Evolutionary conservation across 2,797 vertebrate species (phyloP), one percentile per base, ranked within the genome.

Genomic region (Gadopsis bispinosus): DNA sequence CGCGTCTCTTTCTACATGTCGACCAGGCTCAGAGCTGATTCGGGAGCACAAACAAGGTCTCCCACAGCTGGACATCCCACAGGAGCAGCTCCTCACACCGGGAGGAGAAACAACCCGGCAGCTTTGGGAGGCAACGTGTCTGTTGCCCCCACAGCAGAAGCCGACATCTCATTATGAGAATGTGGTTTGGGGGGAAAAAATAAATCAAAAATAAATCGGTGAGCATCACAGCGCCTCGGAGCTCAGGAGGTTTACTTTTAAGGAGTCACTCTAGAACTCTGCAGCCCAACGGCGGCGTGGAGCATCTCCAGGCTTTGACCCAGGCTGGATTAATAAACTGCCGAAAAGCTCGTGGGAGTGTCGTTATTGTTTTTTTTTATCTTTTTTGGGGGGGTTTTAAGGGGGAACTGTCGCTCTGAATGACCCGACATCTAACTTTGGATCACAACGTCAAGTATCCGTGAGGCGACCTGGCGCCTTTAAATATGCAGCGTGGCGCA

Each of bases 401-500:
- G 29, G 8, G 14, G 10, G 12, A 43, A 33, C 0, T 29, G 26
- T 41, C 6, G 1, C 31, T 53, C 7, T 19, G 12, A 31, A 66
- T 60, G 20, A 75, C 45, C 31, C 69, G 20, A 61, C 69, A 10
- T 64, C 41, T 47, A 74, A 87, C 71, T 82, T 83, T 66, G 48
- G 12, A 65, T 73, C 56, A 61, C 55, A 67, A 29, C 54, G 35
- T 62, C 41, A 39, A 65, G 72, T 66, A 67, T 69, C 51, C 51
- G 60, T 50, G 2, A 29, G 31, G 20, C 33, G 47, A 83, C 81
- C 86, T 90, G 84, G 80, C 54, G 69, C 63, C 79, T 83, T 80
- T 62, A 70, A 71, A 58, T 13, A 6, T 5, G 74, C 65, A 59
- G 78, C 45, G 60, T n/a, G 73, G 61, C 63, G 71, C 31, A 70